phyloP scores from a whole-genome alignment of 2,888 invertebrate genomes.

The Drosophila dives region DNA sequence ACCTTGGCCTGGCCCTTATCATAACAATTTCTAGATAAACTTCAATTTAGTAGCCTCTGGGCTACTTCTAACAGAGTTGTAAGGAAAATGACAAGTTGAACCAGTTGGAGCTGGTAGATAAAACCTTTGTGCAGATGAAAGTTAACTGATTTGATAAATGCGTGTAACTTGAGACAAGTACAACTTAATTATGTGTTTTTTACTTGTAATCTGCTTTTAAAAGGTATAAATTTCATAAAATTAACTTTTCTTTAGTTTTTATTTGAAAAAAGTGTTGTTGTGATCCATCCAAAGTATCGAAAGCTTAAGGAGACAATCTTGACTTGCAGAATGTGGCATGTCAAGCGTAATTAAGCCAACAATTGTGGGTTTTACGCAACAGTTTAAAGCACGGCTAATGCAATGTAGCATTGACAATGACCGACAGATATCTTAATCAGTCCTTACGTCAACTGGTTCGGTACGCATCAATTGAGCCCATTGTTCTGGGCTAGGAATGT shows the following conservation, averaged over 20 bases:
- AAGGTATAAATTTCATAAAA: not conserved
- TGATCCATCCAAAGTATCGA: not conserved
- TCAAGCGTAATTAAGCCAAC: not conserved
- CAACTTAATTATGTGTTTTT: not conserved
- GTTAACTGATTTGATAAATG: not conserved
- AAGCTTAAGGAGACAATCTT: not conserved
- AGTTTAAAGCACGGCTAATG: not conserved
- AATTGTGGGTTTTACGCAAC: not conserved
- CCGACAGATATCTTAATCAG: not conserved
- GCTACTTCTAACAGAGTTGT: not conserved
- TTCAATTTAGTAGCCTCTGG: slow-evolving; percentile 1
- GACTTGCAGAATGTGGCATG: not conserved
- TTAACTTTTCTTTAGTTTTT: too few relatives aligned
- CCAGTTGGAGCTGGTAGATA: not conserved
- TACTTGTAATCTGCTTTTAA: not conserved
- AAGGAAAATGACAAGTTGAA: not conserved
- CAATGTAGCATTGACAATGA: not conserved
- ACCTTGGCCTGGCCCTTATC: slow-evolving; percentile 14
- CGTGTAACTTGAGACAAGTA: not conserved
- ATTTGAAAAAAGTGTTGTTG: not conserved
- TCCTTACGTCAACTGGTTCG: not conserved
- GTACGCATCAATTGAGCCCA: not conserved
- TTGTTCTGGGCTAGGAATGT: not conserved
- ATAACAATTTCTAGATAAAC: slow-evolving; percentile 6
- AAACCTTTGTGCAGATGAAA: not conserved